A percentile compares a stretch with the other conserved stretches of the same genome.
phyloP scores from a whole-genome alignment of 2,113 vertebrate genomes.

The Sphaerodactylus townsendi region DNA sequence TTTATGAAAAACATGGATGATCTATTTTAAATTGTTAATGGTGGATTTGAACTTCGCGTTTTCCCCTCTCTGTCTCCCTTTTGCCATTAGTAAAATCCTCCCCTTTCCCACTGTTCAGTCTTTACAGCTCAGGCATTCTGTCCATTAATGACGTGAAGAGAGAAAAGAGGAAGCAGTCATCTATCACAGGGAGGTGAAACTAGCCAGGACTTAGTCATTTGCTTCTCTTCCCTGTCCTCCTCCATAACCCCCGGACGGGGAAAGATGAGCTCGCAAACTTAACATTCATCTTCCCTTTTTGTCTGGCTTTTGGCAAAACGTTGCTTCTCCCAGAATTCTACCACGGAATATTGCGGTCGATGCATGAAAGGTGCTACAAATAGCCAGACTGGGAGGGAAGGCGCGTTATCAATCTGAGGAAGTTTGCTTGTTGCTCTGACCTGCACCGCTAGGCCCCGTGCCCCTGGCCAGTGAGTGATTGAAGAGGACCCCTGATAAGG shows the following conservation, averaged over 20 bases:
- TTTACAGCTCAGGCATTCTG: background rate
- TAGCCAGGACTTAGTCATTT: background rate
- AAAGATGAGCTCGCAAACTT: constrained; percentile 13
- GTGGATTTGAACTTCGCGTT: background rate
- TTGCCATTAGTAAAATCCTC: background rate
- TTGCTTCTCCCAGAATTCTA: accelerated
- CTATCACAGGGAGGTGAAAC: constrained; percentile 22
- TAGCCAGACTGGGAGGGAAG: constrained; percentile 14
- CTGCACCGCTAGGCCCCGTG: constrained; percentile 26
- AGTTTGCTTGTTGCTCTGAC: accelerated
- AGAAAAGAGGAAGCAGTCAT: constrained; percentile 16
- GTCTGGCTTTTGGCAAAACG: background rate
- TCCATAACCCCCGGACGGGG: background rate
- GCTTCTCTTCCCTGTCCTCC: background rate
- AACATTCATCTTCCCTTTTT: background rate
- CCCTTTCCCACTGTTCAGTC: background rate
- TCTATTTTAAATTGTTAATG: background rate
- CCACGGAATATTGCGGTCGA: background rate
- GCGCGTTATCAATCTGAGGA: constrained; percentile 26
- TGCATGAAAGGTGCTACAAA: constrained; percentile 12
- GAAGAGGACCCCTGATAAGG: constrained; percentile 35
- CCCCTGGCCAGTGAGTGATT: constrained; percentile 35
- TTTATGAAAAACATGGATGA: background rate
- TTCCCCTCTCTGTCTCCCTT: background rate
- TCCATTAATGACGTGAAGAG: constrained; percentile 1